These are phyloP conservation scores for Sarcophaga peregrina DNA, from an alignment of 1,140 invertebrate species.

Conservation along the genomic window DNA sequence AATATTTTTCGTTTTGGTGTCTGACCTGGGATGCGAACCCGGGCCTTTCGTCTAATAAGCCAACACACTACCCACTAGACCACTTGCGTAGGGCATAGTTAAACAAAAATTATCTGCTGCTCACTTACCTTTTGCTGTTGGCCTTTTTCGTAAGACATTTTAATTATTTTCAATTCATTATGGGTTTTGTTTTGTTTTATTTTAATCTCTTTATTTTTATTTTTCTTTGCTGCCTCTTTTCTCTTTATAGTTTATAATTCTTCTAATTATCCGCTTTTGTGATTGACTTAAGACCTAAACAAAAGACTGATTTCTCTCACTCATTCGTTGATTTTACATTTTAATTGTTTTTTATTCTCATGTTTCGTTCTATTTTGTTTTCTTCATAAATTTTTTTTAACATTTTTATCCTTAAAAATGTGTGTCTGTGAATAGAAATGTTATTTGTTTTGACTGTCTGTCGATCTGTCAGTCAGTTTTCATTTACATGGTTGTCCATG, in stretches of 20 bases:
- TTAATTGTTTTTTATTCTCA: neutral
- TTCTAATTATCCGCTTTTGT: slow-evolving; percentile 21
- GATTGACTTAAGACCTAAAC: neutral
- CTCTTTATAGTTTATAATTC: neutral
- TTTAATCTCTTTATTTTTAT: neutral
- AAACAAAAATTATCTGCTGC: neutral
- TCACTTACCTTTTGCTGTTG: neutral
- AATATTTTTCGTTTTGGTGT: too few relatives aligned
- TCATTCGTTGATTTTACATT: neutral
- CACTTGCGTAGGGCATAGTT: too few relatives aligned
- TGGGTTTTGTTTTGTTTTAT: neutral
- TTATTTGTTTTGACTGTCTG: neutral
- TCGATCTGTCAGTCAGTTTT: neutral
- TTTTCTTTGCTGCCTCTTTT: neutral
- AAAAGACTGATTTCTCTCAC: neutral
- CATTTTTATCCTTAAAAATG: neutral
- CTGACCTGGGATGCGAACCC: too few relatives aligned
- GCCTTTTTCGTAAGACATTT: neutral
- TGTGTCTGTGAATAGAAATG: neutral
- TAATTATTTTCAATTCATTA: too few relatives aligned
- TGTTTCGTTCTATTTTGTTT: neutral
- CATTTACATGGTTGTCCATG: neutral
- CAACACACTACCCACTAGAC: too few relatives aligned
- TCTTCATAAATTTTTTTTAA: neutral
- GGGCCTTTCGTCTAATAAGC: too few relatives aligned